These are phyloP conservation scores for Glossosoma conforme DNA, from an alignment of 1,140 invertebrate species.

Conservation along the genomic window DNA sequence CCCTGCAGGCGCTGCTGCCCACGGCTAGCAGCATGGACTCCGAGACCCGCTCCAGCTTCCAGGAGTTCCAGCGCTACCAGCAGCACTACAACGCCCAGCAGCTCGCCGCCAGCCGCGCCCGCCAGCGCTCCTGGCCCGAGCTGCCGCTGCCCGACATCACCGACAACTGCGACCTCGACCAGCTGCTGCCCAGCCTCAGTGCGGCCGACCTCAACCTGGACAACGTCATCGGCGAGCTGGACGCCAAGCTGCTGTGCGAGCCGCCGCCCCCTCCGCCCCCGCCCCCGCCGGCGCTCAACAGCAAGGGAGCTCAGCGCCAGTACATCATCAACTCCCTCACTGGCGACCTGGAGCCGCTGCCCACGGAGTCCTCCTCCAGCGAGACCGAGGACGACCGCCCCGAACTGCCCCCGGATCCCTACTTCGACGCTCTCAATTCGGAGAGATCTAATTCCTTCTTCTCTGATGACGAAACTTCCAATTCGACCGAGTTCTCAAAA, in stretches of 20 bases:
- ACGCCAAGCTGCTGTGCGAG: conserved; percentile 28
- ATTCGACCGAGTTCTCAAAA: conserved; percentile 43
- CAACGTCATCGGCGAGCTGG: conserved; percentile 39
- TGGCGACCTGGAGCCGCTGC: conserved; percentile 77
- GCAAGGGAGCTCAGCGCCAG: conserved; percentile 58
- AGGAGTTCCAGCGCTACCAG: conserved; percentile 57
- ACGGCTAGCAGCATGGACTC: conserved; percentile 54
- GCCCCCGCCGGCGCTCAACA: conserved; percentile 36
- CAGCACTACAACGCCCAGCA: conserved; percentile 57
- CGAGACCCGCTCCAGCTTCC: conserved; percentile 54
- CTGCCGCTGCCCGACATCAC: conserved; percentile 39
- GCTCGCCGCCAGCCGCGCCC: conserved; percentile 39
- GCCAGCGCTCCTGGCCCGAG: conserved; percentile 38
- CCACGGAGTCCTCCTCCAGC: conserved; percentile 57
- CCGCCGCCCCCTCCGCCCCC: conserved; percentile 30
- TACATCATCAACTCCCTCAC: conserved; percentile 85
- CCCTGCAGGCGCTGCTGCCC: conserved; percentile 49
- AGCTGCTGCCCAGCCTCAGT: conserved; percentile 55
- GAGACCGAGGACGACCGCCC: conserved; percentile 38
- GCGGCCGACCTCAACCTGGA: conserved; percentile 50
- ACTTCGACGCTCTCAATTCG: conserved; percentile 46
- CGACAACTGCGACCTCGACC: conserved; percentile 54
- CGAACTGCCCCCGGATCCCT: conserved; percentile 32
- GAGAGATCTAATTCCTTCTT: conserved; percentile 58
- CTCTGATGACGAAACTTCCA: conserved; percentile 54